These are phyloP conservation scores for Drosophila pruinosa DNA, from an alignment of 1,140 invertebrate genomes.

Conservation along the genomic window DNA sequence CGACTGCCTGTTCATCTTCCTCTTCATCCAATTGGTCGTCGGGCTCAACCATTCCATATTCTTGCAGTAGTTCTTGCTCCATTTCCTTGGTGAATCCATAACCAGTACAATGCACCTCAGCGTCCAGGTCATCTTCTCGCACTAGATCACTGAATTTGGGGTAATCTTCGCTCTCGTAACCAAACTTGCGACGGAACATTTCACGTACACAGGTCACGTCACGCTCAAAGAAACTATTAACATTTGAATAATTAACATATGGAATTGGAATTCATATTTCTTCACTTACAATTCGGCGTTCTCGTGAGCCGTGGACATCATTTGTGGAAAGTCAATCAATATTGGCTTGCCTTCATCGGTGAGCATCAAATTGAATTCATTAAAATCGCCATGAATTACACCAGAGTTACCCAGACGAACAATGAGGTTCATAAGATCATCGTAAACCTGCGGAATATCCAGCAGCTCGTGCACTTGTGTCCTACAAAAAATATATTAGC, in stretches of 20 bases:
- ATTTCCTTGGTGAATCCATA: slow-evolving; percentile 95
- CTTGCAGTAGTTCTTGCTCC: slow-evolving; percentile 88
- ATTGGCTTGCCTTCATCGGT: slow-evolving; percentile 91
- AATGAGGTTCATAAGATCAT: slow-evolving; percentile 97
- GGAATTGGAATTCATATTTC: neutral
- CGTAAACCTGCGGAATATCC: slow-evolving; percentile 92
- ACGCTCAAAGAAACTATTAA: slow-evolving; percentile 94
- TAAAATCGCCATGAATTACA: slow-evolving; percentile 99
- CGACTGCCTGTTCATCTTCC: slow-evolving; percentile 23
- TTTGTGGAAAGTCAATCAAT: slow-evolving; percentile 99
- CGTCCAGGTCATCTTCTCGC: slow-evolving; percentile 92
- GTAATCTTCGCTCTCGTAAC: slow-evolving; percentile 94
- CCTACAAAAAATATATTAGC: slow-evolving; percentile 82
- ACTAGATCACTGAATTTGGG: slow-evolving; percentile 95
- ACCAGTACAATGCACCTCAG: slow-evolving; percentile 94
- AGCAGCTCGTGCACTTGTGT: slow-evolving; percentile 92
- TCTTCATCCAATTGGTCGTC: slow-evolving; percentile 69
- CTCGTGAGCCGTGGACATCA: slow-evolving; percentile 96
- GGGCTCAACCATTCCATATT: slow-evolving; percentile 79
- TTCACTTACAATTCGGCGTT: slow-evolving; percentile 93
- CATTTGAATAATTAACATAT: neutral
- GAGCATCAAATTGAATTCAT: slow-evolving; percentile 99
- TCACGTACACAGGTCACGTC: slow-evolving; percentile 96
- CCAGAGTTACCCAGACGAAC: slow-evolving; percentile 95
- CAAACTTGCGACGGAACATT: slow-evolving; percentile 96